A percentile compares a stretch with the other conserved stretches of the same genome.
phyloP scores from a whole-genome alignment of 2,113 vertebrate genomes.

The Ariopsis seemanni region DNA sequence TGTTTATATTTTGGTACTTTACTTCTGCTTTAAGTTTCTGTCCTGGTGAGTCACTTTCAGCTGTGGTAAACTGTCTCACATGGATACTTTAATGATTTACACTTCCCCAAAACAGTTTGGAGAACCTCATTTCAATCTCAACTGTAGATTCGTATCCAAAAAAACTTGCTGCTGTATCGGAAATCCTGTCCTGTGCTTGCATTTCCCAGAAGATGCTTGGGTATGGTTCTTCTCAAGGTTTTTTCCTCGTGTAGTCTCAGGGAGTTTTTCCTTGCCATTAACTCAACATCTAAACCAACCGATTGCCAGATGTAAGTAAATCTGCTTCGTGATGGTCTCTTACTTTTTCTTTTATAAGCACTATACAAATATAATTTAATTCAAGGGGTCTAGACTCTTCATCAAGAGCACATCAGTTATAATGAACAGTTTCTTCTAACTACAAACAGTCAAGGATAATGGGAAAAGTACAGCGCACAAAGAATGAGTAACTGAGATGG shows the following conservation, averaged over 20 bases:
- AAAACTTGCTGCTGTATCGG: background rate
- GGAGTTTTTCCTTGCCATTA: background rate
- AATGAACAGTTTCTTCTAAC: background rate
- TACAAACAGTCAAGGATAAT: background rate
- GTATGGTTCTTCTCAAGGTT: background rate
- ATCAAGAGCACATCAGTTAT: background rate
- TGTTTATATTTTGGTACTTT: background rate
- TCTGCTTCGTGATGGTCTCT: background rate
- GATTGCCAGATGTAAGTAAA: background rate
- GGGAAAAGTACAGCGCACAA: background rate
- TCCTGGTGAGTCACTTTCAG: background rate
- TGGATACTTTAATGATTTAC: background rate
- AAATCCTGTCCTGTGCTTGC: no score
- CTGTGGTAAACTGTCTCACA: background rate
- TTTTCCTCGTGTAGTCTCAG: background rate
- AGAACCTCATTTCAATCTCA: background rate
- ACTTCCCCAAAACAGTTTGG: background rate
- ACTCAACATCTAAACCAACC: background rate
- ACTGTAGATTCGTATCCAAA: background rate
- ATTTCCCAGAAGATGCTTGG: background rate
- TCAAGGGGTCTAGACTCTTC: background rate
- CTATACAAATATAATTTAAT: background rate
- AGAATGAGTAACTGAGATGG: slow-evolving; percentile 9
- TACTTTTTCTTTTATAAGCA: background rate
- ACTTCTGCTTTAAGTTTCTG: background rate